phyloP scores from a whole-genome alignment of 1,140 invertebrate species.

The Cryptotermes secundus region DNA sequence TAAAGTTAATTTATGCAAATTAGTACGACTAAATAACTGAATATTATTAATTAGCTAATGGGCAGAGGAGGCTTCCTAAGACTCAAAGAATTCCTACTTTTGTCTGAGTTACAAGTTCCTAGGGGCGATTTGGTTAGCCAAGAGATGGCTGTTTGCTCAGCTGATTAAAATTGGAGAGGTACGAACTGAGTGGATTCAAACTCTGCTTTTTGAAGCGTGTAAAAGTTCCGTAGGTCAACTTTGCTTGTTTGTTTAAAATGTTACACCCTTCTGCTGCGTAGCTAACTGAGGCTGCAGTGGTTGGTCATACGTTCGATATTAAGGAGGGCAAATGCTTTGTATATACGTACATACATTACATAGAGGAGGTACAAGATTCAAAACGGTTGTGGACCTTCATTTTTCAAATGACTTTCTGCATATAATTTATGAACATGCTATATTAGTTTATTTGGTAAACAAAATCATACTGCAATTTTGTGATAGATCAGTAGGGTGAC shows the following conservation, averaged over 20 bases:
- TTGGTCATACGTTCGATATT: too few relatives aligned
- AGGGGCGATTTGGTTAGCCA: not conserved
- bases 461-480: too few relatives aligned
- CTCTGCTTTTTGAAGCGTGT: not conserved
- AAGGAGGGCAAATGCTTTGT: too few relatives aligned
- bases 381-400: too few relatives aligned
- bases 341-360: too few relatives aligned
- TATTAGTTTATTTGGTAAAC: too few relatives aligned
- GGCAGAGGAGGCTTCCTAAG: not conserved
- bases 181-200: not conserved
- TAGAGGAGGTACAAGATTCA: too few relatives aligned
- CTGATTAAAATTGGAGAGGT: slow-evolving; percentile 4
- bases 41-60: not conserved
- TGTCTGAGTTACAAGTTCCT: not conserved
- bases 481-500: too few relatives aligned
- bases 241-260: not conserved
- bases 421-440: too few relatives aligned
- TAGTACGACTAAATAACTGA: not conserved
- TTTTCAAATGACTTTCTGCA: too few relatives aligned
- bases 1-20: not conserved
- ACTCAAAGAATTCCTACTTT: not conserved
- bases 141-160: not conserved
- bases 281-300: not conserved
- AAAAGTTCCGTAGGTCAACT: not conserved
- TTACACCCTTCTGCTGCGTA: not conserved